Evolutionary conservation across 1,140 invertebrate genomes (phyloP), one percentile per base, ranked within the genome.

Genomic region (Leptoteleia sp.): DNA sequence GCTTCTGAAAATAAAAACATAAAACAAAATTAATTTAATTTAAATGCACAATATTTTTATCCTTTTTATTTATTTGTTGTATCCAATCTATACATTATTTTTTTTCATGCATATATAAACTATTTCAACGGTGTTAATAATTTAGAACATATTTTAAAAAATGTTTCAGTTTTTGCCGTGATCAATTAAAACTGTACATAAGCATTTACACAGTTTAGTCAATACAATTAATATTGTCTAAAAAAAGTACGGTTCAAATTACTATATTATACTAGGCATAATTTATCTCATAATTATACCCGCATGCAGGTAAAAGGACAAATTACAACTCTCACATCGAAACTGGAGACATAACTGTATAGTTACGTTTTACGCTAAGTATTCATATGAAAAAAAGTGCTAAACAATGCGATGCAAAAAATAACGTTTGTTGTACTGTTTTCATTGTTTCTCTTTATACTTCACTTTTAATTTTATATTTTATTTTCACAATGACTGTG

Each of bases 1-100:
- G 73, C 75, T 72, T 80, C 91, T 89, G 47, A 62, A 81, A 83
- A 82, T 76, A 55, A 52, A 25, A 13, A 33, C 19, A 5, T 33
- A 17, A 31, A n/a, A n/a, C n/a, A n/a, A n/a, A n/a, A n/a, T n/a
- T n/a, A n/a, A n/a, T n/a, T n/a, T n/a, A n/a, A n/a, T n/a, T n/a
- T n/a, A n/a, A n/a, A n/a, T n/a, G n/a, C n/a, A n/a, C n/a, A n/a
- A n/a, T n/a, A n/a, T n/a, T n/a, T n/a, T n/a, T n/a, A n/a, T n/a
- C n/a, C n/a, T n/a, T n/a, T n/a, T n/a, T n/a, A n/a, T n/a, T n/a
- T n/a, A n/a, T n/a, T n/a, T n/a, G n/a, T n/a, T n/a, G n/a, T n/a
- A n/a, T n/a, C n/a, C n/a, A n/a, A n/a, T n/a, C n/a, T n/a, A n/a
- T n/a, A n/a, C n/a, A n/a, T n/a, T n/a, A n/a, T n/a, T n/a, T n/a